Conservation (phyloP, 2,888 invertebrate species). For the Nineta flava region DNA sequence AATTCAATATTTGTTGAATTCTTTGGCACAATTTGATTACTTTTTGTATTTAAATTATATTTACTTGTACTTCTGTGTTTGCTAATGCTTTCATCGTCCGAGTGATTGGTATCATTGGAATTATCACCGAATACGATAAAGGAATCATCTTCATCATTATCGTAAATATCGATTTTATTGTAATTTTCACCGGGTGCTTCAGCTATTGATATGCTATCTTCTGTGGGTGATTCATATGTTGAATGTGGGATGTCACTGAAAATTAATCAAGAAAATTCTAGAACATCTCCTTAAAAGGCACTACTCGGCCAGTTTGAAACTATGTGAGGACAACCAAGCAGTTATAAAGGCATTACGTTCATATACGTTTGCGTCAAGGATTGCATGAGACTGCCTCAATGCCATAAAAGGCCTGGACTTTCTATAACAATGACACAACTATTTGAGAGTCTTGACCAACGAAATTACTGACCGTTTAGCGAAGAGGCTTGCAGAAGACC, state of each 20-base stretch:
- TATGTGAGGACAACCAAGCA: too few species aligned
- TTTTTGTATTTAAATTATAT: neutral
- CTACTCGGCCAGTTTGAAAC: too few species aligned
- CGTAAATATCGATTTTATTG: neutral
- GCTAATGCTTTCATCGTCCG: neutral
- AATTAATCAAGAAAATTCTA: neutral
- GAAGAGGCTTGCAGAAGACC: too few species aligned
- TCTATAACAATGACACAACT: too few species aligned
- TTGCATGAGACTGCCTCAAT: too few species aligned
- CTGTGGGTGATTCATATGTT: neutral
- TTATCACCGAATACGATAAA: neutral
- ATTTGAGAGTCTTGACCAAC: too few species aligned
- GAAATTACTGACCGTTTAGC: too few species aligned
- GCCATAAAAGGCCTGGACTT: too few species aligned
- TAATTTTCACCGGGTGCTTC: neutral
- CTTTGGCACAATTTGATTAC: neutral
- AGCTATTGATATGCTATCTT: neutral
- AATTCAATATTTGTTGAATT: neutral
- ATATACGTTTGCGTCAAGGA: too few species aligned
- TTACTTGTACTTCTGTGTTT: neutral
- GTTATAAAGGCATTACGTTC: too few species aligned
- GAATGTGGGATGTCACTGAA: neutral
- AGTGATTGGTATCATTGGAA: neutral
- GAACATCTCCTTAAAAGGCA: too few species aligned
- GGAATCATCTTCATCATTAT: neutral